Base-by-base conservation (phyloP, 2,113 vertebrate species). In the Solea senegalensis region DNA sequence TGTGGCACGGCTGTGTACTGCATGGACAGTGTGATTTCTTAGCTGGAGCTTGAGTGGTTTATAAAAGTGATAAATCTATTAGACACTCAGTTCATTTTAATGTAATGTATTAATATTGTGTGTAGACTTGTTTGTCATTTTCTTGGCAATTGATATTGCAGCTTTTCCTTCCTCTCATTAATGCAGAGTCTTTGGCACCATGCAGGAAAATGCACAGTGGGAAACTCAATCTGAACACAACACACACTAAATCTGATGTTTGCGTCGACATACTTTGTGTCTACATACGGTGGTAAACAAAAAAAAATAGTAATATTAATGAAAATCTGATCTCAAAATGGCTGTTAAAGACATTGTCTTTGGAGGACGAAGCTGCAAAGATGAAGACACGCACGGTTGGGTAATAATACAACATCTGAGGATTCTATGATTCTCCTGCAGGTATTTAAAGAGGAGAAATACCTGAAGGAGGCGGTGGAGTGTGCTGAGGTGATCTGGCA, bases 381-480 rank as follows among this genome's bases (percentile, higher is more conserved):
- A 34, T 34, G 3, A 34, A 6, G 34, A 34, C 34, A 34, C 3
- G 34, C 34, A 34, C 34, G 5, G 21, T 21, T 21, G 21, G 21
- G 21, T 21, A 21, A 21, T 21, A 21, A 34, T 34, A 34, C 34
- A 34, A 34, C 34, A 34, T 4, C 34, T 34, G 5, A 34, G 34
- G 34, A 34, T 6, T 4, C 1, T 44, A 12, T 16, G 3, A 50
- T 57, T 12, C 11, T 52, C 45, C 9, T 81, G 39, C 69, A 98
- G 98, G 90, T 95, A 21, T 99, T 99, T 84, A 96, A 96, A 84
- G 98, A 99, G 69, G 98, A 99, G 28, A 99, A 99, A 72, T 99
- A 99, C 83, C 69, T 99, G 87, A 97, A 96, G 75, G 98, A 99
- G 39, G 97, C 97, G 2, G 76, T 93, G 76, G 98, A 99, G 1